Evolutionary conservation across 1,140 invertebrate species (phyloP).

Genomic region (Drosophila busckii): DNA sequence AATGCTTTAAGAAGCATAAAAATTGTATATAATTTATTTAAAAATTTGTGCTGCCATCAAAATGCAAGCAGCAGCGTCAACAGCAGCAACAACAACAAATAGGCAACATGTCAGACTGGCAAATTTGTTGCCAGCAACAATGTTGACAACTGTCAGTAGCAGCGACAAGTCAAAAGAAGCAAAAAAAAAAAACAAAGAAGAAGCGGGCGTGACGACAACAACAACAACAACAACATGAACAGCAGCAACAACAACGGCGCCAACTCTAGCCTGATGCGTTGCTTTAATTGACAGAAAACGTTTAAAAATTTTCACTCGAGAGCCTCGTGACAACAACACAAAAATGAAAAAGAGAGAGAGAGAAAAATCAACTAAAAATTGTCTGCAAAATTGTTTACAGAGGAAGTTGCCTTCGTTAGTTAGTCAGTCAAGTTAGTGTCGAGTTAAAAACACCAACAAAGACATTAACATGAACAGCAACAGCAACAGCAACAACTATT

Average conservation of each 20-base stretch:
- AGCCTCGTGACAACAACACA: neutral
- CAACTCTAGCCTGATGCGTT: constrained; percentile 1
- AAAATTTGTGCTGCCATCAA: too few relatives aligned
- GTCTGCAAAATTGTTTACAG: constrained; percentile 3
- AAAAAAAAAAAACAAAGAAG: neutral
- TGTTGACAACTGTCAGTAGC: constrained; percentile 15
- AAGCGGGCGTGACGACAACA: constrained; percentile 5
- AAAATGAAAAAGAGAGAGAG: too few relatives aligned
- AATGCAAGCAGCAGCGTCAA: neutral
- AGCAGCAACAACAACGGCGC: neutral
- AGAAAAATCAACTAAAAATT: constrained; percentile 1
- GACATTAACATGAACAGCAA: constrained; percentile 20
- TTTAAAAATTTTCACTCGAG: constrained; percentile 8
- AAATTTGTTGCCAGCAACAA: constrained; percentile 21
- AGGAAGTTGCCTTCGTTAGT: constrained; percentile 5
- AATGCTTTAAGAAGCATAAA: too few relatives aligned
- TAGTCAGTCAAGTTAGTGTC: constrained; percentile 1
- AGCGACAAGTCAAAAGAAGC: too few relatives aligned
- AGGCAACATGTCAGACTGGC: neutral
- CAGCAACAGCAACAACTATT: constrained; percentile 30
- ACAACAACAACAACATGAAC: neutral
- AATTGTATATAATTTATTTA: too few relatives aligned
- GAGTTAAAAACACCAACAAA: constrained; percentile 11
- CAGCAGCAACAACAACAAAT: neutral
- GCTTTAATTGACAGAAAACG: constrained; percentile 17